These are phyloP conservation scores for Vulpes vulpes DNA, from an alignment of 2,113 vertebrate genomes.

Conservation along the genomic window DNA sequence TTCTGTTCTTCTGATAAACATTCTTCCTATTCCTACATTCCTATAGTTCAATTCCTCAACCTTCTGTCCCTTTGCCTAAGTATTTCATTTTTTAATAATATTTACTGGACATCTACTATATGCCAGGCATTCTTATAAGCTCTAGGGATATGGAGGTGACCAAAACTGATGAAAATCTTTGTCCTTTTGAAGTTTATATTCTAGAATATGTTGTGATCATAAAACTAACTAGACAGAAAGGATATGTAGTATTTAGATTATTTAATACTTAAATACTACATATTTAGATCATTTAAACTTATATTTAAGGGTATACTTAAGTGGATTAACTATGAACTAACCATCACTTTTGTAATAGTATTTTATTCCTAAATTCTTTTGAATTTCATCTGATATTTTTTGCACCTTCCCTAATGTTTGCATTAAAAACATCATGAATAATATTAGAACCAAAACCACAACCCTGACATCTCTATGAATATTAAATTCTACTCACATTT, in stretches of 20 bases:
- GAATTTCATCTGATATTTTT: background rate
- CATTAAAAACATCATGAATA: background rate
- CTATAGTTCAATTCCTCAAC: background rate
- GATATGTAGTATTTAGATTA: background rate
- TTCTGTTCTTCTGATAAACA: background rate
- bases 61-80: background rate
- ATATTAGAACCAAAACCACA: background rate
- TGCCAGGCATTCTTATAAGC: background rate
- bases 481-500: constrained; percentile 3
- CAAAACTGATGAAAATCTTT: constrained; percentile 30
- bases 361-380: constrained; percentile 3
- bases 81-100: background rate
- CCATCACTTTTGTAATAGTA: background rate
- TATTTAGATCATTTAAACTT: background rate
- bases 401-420: background rate
- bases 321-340: background rate
- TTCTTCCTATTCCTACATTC: background rate
- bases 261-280: too few species aligned
- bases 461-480: background rate
- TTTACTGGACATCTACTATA: background rate
- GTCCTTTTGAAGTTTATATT: background rate
- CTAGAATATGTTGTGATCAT: background rate
- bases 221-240: constrained; percentile 44
- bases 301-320: background rate
- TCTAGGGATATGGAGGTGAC: background rate